Base-by-base conservation (phyloP, 2,113 vertebrate species). In the Gymnarchus niloticus region DNA sequence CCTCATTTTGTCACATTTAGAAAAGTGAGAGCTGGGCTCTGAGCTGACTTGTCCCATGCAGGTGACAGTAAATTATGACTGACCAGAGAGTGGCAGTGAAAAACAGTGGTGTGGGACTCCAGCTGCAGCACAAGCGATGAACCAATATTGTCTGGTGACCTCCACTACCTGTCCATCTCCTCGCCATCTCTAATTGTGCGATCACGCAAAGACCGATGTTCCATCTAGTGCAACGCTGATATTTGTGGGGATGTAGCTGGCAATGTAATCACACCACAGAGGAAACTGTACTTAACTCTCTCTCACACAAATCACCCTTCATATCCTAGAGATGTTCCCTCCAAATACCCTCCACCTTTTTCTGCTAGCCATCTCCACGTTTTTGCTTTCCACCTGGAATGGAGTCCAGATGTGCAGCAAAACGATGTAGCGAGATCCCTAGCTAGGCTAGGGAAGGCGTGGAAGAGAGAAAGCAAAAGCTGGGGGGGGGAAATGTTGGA, bases 401-500 rank as follows among this genome's bases (percentile, higher is more conserved):
- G 92, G 91, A 90, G 91, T 93, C 93, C 95, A 95, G 94, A 95
- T 95, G 95, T 95, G 91, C 85, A 91, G 57, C 86, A 76, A 46
- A 61, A 73, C 59, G 51, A 82, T 84, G 90, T 86, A 88, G 81
- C 56, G 73, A 83, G 57, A 81, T 57, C 88, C 1, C 85, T 69
- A 65, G 56, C 78, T 86, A 65, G 56, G 78, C 80, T 86, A 82
- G 82, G 80, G 25, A 23, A 81, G 85, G 77, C 57, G 51, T 52
- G 77, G 87, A 83, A 78, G 81, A 37, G 56, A 84, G 69, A 57
- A 87, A 73, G 87, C 85, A 57, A 84, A n/a, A 28, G 84, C 86
- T 76, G 23, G 48, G 57, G 59, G 65, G 81, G 86, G 48, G 54
- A 57, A 94, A 94, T 93, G 91, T 94, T 95, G 95, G 94, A 95